Evolutionary conservation across 2,888 invertebrate genomes (phyloP), one percentile per base, ranked within the genome.

Genomic region (Tholera decimalis): DNA sequence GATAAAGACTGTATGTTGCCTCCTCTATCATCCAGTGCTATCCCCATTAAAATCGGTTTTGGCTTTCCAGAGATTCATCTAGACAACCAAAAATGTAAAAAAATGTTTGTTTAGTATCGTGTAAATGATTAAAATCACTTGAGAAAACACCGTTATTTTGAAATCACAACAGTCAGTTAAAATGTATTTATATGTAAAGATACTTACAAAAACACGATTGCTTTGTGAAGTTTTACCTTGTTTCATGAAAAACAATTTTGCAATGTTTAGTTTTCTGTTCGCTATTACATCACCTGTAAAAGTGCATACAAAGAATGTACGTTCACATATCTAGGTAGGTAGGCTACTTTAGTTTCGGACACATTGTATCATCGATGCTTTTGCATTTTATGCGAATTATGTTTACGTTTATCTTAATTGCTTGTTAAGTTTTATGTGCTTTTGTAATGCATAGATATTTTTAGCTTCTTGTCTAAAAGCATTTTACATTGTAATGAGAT

Each of bases 341-440:
- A 37, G 3, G 30, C 22, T 53, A 41, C 63, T 62, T 41, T 70
- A 47, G 56, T 62, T 62, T 43, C 47, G 30, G 55, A 56, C 55
- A 30, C 41, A 35, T 60, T 55, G 15, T 30, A 56, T 62, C 51
- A 70, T 56, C 56, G 46, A 43, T 53, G 51, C 22, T 9, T 62
- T 70, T 62, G 33, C 51, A 28, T 59, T 67, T 57, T 56, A 47
- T 69, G 46, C 46, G 44, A 64, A 47, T 47, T 51, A 39, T 53
- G 30, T 69, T 62, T 69, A 57, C 33, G 26, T 62, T 58, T 35
- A 22, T 20, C 44, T 43, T 43, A 54, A 53, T 24, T 58, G 35
- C 44, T n/a, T 54, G 58, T 46, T n/a, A 68, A 50, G 33, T 50
- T 46, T 35, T 60, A n/a, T 30, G n/a, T 37, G 28, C 30, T 35